Base-by-base conservation (phyloP, 2,888 invertebrate species). In the Stenodema calcarata region DNA sequence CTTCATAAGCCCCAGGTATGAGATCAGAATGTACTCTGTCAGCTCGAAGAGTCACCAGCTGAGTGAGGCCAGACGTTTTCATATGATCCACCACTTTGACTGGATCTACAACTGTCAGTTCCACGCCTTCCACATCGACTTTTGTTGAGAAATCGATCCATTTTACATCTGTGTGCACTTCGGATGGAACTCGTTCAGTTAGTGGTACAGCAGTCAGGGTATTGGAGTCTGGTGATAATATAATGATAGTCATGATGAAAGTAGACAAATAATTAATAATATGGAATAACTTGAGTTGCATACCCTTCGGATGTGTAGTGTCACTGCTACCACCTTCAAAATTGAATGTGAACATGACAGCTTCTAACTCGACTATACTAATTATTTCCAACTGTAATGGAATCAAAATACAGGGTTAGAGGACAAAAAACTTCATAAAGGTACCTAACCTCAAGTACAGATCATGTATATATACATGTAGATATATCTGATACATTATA, bases 1-100 rank as follows among this genome's bases (percentile, higher is more conserved):
- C 96, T 94, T 97, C 97, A 92, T 97, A 97, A 90, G 94, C 93
- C 11, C 95, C 95, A 62, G 94, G 92, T 85, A 96, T 91, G 82
- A 96, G 92, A 92, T 97, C 97, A 12, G 95, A 95, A 90, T 95
- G 94, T 88, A 92, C 85, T 28, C 76, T 50, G 35, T 88, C 88
- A 50, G 88, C 89, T 87, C 85, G n/a, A 12, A 82, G 69, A 14
- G 28, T 35, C 14, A 30, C 30, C 69, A 12, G 7, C 18, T 41
- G 12, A 12, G 30, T 18, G 18, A 12, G 12, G 11, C 42, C 70
- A 14, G 18, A n/a, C 41, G 23, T 42, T 41, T 82, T 82, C 69
- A 82, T 18, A 28, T 70, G 70, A 12, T 82, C 70, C 18, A 82
- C 42, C 0, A 82, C 42, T 35, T 82, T 70, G 11, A 6, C 14